Base-by-base conservation (phyloP, 2,888 invertebrate species). In the Rhingia campestris region DNA sequence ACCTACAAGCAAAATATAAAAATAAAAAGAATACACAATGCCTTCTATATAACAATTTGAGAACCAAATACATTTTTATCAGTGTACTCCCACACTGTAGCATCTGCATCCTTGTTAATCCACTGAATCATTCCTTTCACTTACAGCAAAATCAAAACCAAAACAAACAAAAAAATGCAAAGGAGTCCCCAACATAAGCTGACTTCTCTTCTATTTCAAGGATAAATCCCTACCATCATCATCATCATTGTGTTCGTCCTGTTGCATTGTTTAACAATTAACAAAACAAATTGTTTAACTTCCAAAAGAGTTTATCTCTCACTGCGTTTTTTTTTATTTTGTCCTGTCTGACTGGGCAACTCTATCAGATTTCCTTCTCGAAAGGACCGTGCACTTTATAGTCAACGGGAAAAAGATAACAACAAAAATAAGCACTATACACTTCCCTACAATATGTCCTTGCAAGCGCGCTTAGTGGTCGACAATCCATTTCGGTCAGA, bases 201-300 rank as follows among this genome's bases (percentile, higher is more conserved):
- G 4, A 39, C 35, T 10, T 37, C 49, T 41, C 14, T 32, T 58
- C 64, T 32, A 14, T 37, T 37, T 51, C 35, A 63, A 59, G 51
- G 59, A 76, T 41, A 59, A 66, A 79, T 64, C 14, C 56, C 74
- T 33, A 9, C 70, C 22, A 30, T 51, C 81, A 39, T 43, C 56
- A 35, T 58, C 59, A 35, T 59, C 67, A 39, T 63, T 56, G 54
- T 63, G 54, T 80, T 49, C 53, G 51, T 85, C 70, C 77, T 77
- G 74, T 67, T 87, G 82, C 81, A 86, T 86, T 86, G 86, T 86
- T 87, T 82, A 87, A 82, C 86, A 86, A 87, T 87, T 87, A 87
- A 86, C 82, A 75, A 86, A 74, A 86, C 86, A 86, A 87, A 85
- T 86, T 87, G 86, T 81, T 85, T 81, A 82, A 86, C 85, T 86